Evolutionary conservation across 2,797 vertebrate genomes (phyloP).

Genomic region (Chiroxiphia lanceolata): DNA sequence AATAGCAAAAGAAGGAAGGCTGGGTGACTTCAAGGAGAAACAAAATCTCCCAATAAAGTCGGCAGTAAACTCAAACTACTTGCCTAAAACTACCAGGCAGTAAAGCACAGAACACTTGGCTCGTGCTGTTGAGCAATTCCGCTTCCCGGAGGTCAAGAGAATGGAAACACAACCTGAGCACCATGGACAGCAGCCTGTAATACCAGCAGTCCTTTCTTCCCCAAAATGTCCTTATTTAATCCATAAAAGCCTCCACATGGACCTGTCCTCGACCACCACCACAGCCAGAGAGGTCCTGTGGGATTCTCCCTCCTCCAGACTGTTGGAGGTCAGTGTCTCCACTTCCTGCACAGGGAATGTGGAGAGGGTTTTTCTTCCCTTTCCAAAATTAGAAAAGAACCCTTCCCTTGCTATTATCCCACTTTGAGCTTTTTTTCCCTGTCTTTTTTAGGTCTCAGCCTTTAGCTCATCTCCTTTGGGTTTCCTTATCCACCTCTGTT

Average conservation of each 20-base stretch:
- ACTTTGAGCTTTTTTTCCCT: rapidly evolving
- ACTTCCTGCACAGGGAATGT: rapidly evolving
- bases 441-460: background rate
- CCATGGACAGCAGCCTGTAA: background rate
- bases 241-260: too few species aligned
- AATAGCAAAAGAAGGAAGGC: background rate
- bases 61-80: background rate
- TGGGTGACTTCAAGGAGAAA: slow-evolving; percentile 24
- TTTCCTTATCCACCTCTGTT: background rate
- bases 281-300: background rate
- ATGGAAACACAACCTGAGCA: rapidly evolving
- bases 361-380: background rate
- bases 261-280: too few species aligned
- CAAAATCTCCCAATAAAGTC: background rate
- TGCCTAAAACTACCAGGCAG: background rate
- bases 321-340: background rate
- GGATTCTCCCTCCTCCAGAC: background rate
- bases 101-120: background rate
- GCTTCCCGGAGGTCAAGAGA: rapidly evolving
- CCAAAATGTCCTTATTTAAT: too few species aligned
- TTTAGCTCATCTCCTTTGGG: background rate
- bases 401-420: rapidly evolving
- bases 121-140: rapidly evolving
- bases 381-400: background rate
- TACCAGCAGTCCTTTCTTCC: too few species aligned